A percentile compares a stretch with the other conserved stretches of the same genome.
These are phyloP conservation scores for Sesamia nonagrioides DNA, from an alignment of 1,140 invertebrate species.

Conservation along the genomic window DNA sequence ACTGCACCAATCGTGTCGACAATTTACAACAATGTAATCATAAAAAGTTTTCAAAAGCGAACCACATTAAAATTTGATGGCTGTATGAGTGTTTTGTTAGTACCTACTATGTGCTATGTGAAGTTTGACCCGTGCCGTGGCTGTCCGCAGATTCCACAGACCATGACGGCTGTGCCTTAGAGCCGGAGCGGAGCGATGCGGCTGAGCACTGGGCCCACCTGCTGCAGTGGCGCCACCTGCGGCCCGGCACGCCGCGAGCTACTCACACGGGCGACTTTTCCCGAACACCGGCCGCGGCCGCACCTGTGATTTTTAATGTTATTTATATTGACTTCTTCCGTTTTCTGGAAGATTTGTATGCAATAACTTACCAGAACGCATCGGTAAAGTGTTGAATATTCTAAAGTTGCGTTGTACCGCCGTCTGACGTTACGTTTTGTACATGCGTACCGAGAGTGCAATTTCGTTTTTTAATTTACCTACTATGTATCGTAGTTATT, in stretches of 20 bases:
- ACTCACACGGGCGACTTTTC: neutral
- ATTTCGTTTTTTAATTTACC: conserved; percentile 68
- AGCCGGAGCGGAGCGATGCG: conserved; percentile 54
- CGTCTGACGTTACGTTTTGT: conserved; percentile 66
- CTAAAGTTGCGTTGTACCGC: conserved; percentile 69
- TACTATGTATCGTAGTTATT: conserved; percentile 69
- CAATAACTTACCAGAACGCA: conserved; percentile 67
- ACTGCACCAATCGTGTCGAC: too few species aligned
- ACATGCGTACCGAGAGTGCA: conserved; percentile 70
- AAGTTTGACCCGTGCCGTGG: too few species aligned
- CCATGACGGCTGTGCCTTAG: conserved; percentile 85
- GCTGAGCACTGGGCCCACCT: conserved; percentile 47
- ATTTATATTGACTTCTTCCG: conserved; percentile 74
- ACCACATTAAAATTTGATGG: neutral
- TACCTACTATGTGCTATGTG: too few species aligned
- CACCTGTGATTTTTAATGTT: conserved; percentile 71
- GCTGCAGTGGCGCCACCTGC: neutral
- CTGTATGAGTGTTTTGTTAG: neutral
- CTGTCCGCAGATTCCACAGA: conserved; percentile 82
- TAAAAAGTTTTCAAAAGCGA: too few species aligned
- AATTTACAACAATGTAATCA: too few species aligned
- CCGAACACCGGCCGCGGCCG: conserved; percentile 46
- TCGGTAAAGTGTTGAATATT: conserved; percentile 79
- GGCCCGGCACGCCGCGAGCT: neutral
- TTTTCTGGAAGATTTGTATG: conserved; percentile 66